These are phyloP conservation scores for Amblyjoppa proteus DNA, from an alignment of 2,888 invertebrate species.

Conservation along the genomic window DNA sequence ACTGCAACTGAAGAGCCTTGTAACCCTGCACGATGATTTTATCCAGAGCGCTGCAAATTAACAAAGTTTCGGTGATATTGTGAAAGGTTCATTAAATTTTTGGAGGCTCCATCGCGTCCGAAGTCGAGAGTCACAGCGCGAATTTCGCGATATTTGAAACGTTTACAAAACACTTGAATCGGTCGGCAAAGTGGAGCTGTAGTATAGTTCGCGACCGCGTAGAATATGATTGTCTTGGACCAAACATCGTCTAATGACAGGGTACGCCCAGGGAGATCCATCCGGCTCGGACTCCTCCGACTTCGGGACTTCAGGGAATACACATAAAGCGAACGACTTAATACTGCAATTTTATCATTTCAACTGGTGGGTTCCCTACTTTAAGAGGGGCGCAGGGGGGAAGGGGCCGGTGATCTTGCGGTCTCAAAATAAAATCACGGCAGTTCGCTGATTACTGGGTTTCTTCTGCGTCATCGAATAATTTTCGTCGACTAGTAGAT, in stretches of 20 bases:
- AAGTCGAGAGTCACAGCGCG: constrained; percentile 65
- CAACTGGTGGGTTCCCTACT: constrained; percentile 73
- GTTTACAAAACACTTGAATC: constrained; percentile 73
- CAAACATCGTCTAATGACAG: constrained; percentile 84
- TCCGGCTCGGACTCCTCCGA: constrained; percentile 73
- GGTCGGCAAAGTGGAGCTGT: constrained; percentile 75
- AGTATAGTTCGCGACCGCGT: constrained; percentile 73
- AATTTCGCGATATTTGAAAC: constrained; percentile 67
- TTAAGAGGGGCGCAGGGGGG: constrained; percentile 51
- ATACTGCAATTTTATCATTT: constrained; percentile 85
- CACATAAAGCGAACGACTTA: constrained; percentile 85
- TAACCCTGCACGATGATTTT: constrained; percentile 99
- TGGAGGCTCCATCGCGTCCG: constrained; percentile 8
- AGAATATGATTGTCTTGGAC: constrained; percentile 82
- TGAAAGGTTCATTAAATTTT: not conserved
- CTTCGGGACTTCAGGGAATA: constrained; percentile 84
- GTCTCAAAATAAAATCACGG: constrained; percentile 84
- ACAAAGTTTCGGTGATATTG: constrained; percentile 21
- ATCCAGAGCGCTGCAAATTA: constrained; percentile 92
- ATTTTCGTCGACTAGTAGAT: constrained; percentile 56
- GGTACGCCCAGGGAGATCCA: constrained; percentile 76
- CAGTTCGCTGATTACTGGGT: constrained; percentile 79
- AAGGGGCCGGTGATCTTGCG: constrained; percentile 79
- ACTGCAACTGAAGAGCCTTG: constrained; percentile 97
- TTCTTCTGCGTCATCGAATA: constrained; percentile 63